Evolutionary conservation across 2,113 vertebrate genomes (phyloP), one percentile per base, ranked within the genome.

Genomic region (Cyanoramphus novaezelandiae): DNA sequence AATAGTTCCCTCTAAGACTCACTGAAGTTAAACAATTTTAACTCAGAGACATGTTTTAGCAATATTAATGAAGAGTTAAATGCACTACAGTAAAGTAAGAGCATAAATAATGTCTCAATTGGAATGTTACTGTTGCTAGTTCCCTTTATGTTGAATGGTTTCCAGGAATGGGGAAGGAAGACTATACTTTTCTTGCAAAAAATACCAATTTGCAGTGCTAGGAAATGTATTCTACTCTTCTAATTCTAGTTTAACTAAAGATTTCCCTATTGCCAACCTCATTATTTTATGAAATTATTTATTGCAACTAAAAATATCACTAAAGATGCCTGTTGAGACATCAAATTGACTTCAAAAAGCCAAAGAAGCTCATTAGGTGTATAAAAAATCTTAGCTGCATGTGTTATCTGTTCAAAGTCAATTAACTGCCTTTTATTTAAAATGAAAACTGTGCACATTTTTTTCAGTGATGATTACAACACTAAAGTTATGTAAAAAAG

Each of bases 271-370:
- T 75, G 50, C 59, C 88, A 92, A 74, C 55, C 35, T 90, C 39
- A 96, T 86, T 93, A 74, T 86, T 93, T 96, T 43, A 92, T 27
- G 44, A 64, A 95, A 82, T 68, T 64, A 86, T 67, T 96, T 94
- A 92, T 33, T 71, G 44, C 47, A 86, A 86, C 76, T 86, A 83
- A 81, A 94, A 96, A 78, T 96, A 90, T 47, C n/a, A 60, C 60
- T 57, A 81, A 84, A 28, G 28, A 64, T 75, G 50, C 60, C 80
- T 65, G 13, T n/a, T 86, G 90, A 86, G 80, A 93, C 55, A 75
- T 49, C 71, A 92, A 80, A 88, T 75, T 68, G 55, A 86, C 76
- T 94, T 93, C 60, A 93, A 96, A 96, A 88, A 83, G n/a, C 18
- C 69, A 86, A 69, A 78, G 75, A 84, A 86, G 10, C 39, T 86